Percentiles rank a stretch among this genome's conserved stretches.
These are phyloP conservation scores for Drosophila pseudoananassae DNA, from an alignment of 1,140 invertebrate species.

Conservation along the genomic window DNA sequence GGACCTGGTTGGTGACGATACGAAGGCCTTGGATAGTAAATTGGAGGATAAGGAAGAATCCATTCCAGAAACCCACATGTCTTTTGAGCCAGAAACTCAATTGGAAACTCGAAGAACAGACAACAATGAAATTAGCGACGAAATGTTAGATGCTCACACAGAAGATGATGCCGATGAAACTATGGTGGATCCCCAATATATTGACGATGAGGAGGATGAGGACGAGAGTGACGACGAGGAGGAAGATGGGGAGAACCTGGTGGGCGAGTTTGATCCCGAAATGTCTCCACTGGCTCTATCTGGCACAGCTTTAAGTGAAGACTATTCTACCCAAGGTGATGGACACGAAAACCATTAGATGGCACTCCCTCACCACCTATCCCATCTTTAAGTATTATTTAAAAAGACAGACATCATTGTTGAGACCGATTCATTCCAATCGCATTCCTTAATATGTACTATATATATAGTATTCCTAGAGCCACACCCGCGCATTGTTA, in stretches of 20 bases:
- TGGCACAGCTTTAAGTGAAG: conserved; percentile 25
- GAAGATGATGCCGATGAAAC: conserved; percentile 8
- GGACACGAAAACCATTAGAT: conserved; percentile 33
- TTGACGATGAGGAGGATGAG: conserved; percentile 17
- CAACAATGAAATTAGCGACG: not conserved
- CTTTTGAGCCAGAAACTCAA: conserved; percentile 19
- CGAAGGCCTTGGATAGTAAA: not conserved
- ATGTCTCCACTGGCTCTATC: conserved; percentile 33
- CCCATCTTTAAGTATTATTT: conserved; percentile 61
- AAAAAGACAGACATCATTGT: conserved; percentile 43
- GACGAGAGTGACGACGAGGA: conserved; percentile 9
- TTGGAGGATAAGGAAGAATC: not conserved
- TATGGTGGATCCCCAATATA: not conserved
- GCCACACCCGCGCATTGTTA: conserved; percentile 69
- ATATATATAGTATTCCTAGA: conserved; percentile 69
- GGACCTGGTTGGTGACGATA: conserved; percentile 18
- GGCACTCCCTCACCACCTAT: conserved; percentile 1
- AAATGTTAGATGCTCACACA: conserved; percentile 1
- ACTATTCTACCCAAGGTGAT: conserved; percentile 19
- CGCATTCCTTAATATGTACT: conserved; percentile 64
- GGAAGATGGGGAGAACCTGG: conserved; percentile 21
- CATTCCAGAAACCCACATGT: conserved; percentile 27
- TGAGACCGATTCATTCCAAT: conserved; percentile 62
- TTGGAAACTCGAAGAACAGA: not conserved
- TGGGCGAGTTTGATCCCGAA: conserved; percentile 35